phyloP scores from a whole-genome alignment of 2,888 invertebrate species.

The Taphrorychus bicolor region DNA sequence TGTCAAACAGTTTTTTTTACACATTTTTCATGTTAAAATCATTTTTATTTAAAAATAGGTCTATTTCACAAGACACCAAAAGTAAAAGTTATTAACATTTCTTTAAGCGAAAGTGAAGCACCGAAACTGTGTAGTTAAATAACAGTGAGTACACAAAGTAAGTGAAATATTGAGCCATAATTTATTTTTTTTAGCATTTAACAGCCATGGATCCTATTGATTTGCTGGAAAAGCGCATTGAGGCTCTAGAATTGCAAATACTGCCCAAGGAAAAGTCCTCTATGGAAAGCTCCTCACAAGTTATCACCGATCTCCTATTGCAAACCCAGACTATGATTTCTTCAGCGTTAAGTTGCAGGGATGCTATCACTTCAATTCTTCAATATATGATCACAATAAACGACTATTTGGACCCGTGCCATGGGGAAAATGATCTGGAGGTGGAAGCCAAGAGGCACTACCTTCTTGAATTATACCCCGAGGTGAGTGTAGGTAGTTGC shows the following conservation, averaged over 20 bases:
- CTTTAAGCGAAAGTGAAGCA: too few species aligned
- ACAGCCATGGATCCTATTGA: constrained; percentile 50
- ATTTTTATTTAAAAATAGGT: too few species aligned
- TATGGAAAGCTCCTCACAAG: constrained; percentile 48
- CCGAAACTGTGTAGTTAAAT: too few species aligned
- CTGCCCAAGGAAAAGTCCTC: constrained; percentile 52
- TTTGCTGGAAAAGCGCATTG: constrained; percentile 60
- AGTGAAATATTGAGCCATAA: too few species aligned
- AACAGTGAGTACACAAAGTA: too few species aligned
- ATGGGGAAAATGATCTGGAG: constrained; percentile 59
- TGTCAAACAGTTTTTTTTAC: too few species aligned
- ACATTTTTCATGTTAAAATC: too few species aligned
- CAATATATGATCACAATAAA: constrained; percentile 61
- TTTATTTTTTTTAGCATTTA: neutral
- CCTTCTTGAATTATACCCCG: constrained; percentile 59
- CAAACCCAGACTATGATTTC: constrained; percentile 62
- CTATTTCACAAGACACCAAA: too few species aligned
- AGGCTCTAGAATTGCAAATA: constrained; percentile 60
- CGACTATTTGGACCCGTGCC: constrained; percentile 57
- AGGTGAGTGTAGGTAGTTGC: constrained; percentile 44
- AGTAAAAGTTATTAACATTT: too few species aligned
- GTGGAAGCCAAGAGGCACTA: constrained; percentile 61
- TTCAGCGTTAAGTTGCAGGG: constrained; percentile 63
- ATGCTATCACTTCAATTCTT: constrained; percentile 59
- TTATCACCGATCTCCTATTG: constrained; percentile 60